Evolutionary conservation across 2,797 vertebrate genomes (phyloP), one percentile per base, ranked within the genome.

Genomic region (Enteromius paludinosus): DNA sequence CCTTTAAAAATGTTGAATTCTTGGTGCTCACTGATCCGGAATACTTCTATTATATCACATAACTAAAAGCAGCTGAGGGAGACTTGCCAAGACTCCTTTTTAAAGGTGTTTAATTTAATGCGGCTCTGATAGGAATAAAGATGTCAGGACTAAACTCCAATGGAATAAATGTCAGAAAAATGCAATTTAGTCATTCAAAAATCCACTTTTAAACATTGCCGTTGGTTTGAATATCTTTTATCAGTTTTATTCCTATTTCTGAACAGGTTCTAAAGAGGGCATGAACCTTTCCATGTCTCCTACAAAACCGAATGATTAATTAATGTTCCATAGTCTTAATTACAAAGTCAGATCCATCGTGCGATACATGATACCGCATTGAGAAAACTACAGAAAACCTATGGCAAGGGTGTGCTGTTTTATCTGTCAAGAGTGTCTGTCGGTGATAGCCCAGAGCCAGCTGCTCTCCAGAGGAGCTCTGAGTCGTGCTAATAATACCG

Each of bases 381-480:
- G 87, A 93, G 91, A 91, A 92, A 91, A 90, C 92, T 92, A 88
- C 90, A 88, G 91, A 92, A 92, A 89, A 87, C 88, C 90, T 92
- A 89, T 89, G 75, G 91, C 90, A 88, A 92, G 56, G 81, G 90
- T 92, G 88, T 90, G 86, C 25, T 89, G 89, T 93, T 94, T 93
- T 92, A 94, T 89, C 86, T 88, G 88, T 91, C 91, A 91, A 86
- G 90, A 93, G 93, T 90, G 91, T 93, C 92, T 93, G 91, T 92
- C 92, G 90, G 92, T 88, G 91, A 90, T 92, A 87, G 90, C 91
- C 89, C 79, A 77, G 87, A 90, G 70, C 89, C 86, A 87, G 77
- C 85, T 86, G 85, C 38, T 64, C 88, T 90, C 73, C 87, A 89
- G 88, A 66, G 65, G 78, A 91, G 88, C 88, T 83, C 87, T 85